Percentiles rank a stretch among this genome's conserved stretches.
phyloP scores from a whole-genome alignment of 2,113 vertebrate species.

The human (Homo sapiens) region GRCh38 chr1:82786001-82786500 shows the following conservation, averaged over 20 bases:
- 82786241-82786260: background rate
- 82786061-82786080: constrained; percentile 74
- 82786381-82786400: background rate
- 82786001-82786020: constrained; percentile 63
- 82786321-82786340: background rate
- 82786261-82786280: background rate
- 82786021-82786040: constrained; percentile 71
- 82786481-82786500: constrained; percentile 62
- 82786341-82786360: constrained; percentile 42
- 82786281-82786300: background rate
- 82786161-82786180: background rate
- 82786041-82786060: constrained; percentile 72
- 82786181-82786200: background rate
- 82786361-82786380: constrained; percentile 13
- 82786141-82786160: constrained; percentile 48
- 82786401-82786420: constrained; percentile 51
- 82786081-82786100: constrained; percentile 9
- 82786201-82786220: background rate
- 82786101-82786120: constrained; percentile 48
- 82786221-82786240: background rate
- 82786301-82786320: background rate
- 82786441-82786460: constrained; percentile 52
- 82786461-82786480: constrained; percentile 56
- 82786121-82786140: background rate
- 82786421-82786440: constrained; percentile 64